A percentile compares a stretch with the other conserved stretches of the same genome.
phyloP scores from a whole-genome alignment of 1,140 invertebrate species.

The Cotesia vestalis region DNA sequence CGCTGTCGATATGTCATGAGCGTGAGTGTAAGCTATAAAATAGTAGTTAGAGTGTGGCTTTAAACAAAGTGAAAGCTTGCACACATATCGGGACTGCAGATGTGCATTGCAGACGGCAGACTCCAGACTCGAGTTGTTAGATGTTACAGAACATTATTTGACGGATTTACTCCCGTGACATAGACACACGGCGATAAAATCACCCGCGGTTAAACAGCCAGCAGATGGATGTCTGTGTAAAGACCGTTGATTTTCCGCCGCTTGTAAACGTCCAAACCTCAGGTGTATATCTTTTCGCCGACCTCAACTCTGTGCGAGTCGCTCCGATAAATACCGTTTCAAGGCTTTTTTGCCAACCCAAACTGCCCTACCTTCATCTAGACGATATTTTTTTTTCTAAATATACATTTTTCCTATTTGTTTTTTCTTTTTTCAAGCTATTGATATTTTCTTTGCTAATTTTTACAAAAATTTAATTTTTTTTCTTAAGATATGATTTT shows the following conservation, averaged over 20 bases:
- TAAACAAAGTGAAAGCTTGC: constrained; percentile 11
- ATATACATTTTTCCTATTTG: background rate
- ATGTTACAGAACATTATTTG: constrained; percentile 39
- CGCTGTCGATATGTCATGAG: constrained; percentile 36
- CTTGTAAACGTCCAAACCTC: constrained; percentile 11
- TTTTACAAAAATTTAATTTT: too few species aligned
- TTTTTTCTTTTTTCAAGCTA: too few species aligned
- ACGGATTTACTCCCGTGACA: constrained; percentile 42
- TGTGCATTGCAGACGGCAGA: background rate
- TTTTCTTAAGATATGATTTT: too few species aligned
- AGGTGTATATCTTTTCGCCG: constrained; percentile 14
- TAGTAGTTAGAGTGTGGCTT: too few species aligned
- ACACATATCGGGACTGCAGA: constrained; percentile 24
- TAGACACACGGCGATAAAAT: constrained; percentile 28
- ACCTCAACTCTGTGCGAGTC: background rate
- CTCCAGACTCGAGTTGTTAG: too few species aligned
- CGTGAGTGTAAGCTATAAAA: constrained; percentile 42
- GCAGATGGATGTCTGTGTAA: background rate
- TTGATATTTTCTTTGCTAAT: too few species aligned
- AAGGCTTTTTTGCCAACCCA: background rate
- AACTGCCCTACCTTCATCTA: background rate
- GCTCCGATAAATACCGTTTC: constrained; percentile 6
- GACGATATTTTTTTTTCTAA: background rate
- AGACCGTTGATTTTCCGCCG: constrained; percentile 2
- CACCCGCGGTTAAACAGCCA: constrained; percentile 3